Evolutionary conservation across 2,113 vertebrate species (phyloP).

Genomic region (Hymenochirus boettgeri): DNA sequence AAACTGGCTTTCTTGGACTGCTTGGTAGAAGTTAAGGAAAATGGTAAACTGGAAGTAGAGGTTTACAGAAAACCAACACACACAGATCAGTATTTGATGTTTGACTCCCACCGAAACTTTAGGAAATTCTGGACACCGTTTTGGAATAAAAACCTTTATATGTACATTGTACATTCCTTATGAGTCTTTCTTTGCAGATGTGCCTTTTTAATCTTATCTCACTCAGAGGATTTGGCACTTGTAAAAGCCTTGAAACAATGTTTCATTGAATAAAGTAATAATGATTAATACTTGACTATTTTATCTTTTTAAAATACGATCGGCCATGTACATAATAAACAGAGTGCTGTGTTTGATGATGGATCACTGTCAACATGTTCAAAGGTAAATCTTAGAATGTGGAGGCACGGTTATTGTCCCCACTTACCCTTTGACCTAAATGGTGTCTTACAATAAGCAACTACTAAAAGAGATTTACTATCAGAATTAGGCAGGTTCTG

Average conservation of each 20-base stretch:
- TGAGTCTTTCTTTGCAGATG: not conserved
- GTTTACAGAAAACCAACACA: too few species aligned
- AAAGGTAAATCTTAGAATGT: not conserved
- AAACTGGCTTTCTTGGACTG: too few species aligned
- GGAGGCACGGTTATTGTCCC: not conserved
- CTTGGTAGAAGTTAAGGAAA: too few species aligned
- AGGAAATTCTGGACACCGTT: not conserved
- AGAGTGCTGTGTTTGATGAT: not conserved
- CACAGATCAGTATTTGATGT: too few species aligned
- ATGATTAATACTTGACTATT: not conserved
- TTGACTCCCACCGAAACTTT: too few species aligned
- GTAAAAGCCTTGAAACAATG: slow-evolving; percentile 1
- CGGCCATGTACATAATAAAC: slow-evolving; percentile 1
- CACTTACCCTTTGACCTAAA: slow-evolving; percentile 11
- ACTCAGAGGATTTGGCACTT: not conserved
- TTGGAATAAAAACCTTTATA: not conserved
- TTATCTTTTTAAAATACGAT: not conserved
- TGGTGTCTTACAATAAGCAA: slow-evolving; percentile 3
- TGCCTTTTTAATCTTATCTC: not conserved
- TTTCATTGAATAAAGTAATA: not conserved
- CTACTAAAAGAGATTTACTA: not conserved
- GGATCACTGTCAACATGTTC: not conserved
- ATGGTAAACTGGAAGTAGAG: too few species aligned
- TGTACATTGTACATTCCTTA: too few species aligned
- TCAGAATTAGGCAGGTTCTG: not conserved